Evolutionary conservation across 2,113 vertebrate species (phyloP).

Genomic region (Macrotus californicus): DNA sequence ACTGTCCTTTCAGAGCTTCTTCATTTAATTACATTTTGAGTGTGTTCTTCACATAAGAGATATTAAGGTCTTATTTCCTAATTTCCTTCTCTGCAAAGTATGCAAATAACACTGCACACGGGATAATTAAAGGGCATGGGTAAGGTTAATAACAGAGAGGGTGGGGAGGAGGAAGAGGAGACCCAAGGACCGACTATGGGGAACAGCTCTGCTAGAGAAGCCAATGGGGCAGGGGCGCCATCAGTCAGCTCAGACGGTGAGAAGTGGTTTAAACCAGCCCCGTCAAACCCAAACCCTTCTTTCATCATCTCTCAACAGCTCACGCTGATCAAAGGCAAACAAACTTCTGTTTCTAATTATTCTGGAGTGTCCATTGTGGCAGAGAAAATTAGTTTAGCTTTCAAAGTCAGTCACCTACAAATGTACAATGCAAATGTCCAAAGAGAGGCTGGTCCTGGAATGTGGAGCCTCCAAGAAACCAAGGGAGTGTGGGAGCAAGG

Average conservation of each 20-base stretch:
- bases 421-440: not conserved
- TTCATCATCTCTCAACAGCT: constrained; percentile 5
- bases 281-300: not conserved
- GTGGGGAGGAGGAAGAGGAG: not conserved
- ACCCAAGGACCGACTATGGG: not conserved
- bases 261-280: not conserved
- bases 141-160: not conserved
- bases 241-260: not conserved
- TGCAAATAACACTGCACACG: not conserved
- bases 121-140: not conserved
- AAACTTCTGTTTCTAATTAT: constrained; percentile 39
- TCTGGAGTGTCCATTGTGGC: constrained; percentile 29
- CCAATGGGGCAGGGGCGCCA: no score
- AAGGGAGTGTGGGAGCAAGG: not conserved
- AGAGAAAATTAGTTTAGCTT: constrained; percentile 38
- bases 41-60: not conserved
- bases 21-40: not conserved
- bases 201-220: not conserved
- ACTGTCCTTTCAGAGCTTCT: not conserved
- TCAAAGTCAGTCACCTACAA: constrained; percentile 52
- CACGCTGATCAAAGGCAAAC: constrained; percentile 2
- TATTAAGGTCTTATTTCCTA: not conserved
- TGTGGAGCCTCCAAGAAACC: not conserved
- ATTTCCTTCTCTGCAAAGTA: not conserved
- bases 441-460: not conserved